A percentile compares a stretch with the other conserved stretches of the same genome.
phyloP scores from a whole-genome alignment of 53 echinoderm and acorn worm genomes.

The Patiria pectinifera region DNA sequence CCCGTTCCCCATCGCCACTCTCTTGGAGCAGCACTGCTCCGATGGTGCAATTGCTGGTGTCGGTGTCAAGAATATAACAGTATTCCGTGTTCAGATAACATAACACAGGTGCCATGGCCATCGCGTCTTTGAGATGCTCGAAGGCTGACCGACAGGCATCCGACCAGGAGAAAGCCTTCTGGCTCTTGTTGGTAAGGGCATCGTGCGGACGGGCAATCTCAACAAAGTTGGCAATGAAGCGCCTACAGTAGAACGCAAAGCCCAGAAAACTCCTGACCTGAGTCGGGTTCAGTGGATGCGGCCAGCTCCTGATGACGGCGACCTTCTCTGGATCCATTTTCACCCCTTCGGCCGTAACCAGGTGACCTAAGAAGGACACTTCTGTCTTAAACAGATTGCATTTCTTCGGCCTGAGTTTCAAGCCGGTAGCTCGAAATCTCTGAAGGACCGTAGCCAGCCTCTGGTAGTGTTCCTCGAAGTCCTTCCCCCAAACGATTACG shows the following conservation, averaged over 20 bases:
- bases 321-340: neutral
- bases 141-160: constrained; percentile 1
- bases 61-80: neutral
- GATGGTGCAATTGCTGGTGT: constrained; percentile 5
- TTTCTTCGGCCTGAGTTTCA: neutral
- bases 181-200: constrained; percentile 7
- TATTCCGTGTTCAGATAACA: neutral
- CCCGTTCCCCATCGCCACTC: neutral
- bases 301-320: no score
- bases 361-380: constrained; percentile 3
- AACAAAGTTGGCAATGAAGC: no score
- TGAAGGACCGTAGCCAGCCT: neutral
- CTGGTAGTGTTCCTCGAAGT: neutral
- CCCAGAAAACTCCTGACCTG: neutral
- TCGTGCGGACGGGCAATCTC: neutral
- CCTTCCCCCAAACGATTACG: no score
- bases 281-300: neutral
- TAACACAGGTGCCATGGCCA: constrained; percentile 16
- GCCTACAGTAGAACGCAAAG: no score
- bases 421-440: constrained; percentile 8
- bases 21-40: no score
- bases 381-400: neutral
- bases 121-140: constrained; percentile 22
- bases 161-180: constrained; percentile 11
- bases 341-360: neutral